phyloP scores from a whole-genome alignment of 2,797 vertebrate genomes.

The Caiman crocodilus region DNA sequence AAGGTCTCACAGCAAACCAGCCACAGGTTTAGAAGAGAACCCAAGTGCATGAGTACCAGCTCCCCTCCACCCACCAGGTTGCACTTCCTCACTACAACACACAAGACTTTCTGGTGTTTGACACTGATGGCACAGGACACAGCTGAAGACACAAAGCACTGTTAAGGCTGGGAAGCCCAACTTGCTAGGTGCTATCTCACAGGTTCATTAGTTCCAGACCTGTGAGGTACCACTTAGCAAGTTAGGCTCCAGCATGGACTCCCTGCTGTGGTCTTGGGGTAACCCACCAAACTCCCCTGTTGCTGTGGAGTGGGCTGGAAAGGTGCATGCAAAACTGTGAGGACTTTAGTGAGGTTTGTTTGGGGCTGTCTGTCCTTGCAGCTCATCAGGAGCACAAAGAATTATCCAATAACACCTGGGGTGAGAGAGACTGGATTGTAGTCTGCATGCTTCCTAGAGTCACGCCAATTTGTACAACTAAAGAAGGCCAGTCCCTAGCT shows the following conservation, averaged over 20 bases:
- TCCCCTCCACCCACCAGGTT: accelerated
- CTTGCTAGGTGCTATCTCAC: not conserved
- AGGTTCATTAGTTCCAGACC: not conserved
- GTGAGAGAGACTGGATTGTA: not conserved
- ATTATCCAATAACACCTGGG: not conserved
- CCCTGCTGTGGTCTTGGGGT: not conserved
- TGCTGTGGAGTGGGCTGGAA: not conserved
- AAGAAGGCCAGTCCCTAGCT: not conserved
- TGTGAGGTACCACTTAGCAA: too few relatives aligned
- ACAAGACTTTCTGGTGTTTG: accelerated
- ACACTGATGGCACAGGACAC: accelerated
- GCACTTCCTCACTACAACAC: accelerated
- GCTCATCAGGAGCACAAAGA: not conserved
- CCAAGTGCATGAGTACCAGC: accelerated
- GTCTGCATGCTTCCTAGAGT: not conserved
- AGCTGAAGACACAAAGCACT: not conserved
- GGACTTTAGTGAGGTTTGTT: not conserved
- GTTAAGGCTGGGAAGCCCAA: too few relatives aligned
- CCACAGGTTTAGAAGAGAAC: not conserved
- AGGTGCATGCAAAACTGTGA: not conserved
- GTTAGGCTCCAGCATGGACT: accelerated
- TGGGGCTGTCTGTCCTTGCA: too few relatives aligned
- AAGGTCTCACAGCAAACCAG: accelerated
- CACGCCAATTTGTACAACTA: not conserved
- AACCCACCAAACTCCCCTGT: not conserved